Base-by-base conservation (phyloP, 2,888 invertebrate species). In the Leptinotarsa haldemani region DNA sequence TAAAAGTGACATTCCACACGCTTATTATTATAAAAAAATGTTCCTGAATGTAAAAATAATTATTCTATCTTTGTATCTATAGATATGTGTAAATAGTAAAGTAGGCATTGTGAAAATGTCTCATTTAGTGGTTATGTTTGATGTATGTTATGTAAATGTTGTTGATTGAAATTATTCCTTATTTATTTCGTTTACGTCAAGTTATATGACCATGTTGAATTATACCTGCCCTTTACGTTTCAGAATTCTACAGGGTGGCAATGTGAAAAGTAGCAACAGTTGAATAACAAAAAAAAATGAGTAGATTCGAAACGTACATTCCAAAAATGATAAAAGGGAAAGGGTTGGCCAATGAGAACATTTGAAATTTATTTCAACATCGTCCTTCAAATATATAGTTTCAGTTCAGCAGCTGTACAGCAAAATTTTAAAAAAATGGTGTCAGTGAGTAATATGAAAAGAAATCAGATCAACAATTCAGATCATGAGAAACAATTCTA, bases 31-130 rank as follows among this genome's bases (percentile, higher is more conserved):
- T 83, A 78, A 78, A 71, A 81, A 84, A 83, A 85, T 86, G 85
- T 86, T 86, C 84, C 86, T 86, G 82, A 84, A 82, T 84, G 84
- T 85, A 84, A 80, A 81, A 81, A 82, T 82, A 79, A 79, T 74
- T 68, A 68, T 40, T 78, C 78, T 80, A 76, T 79, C 72, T 74
- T 40, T 81, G 80, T 82, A 81, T 80, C 80, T 81, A 80, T 75
- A 77, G 71, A 73, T 78, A 77, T 80, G 79, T 81, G 80, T 81
- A 80, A 79, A 81, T 83, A 82, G 74, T 70, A 75, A 78, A 73
- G 73, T 77, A 80, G 77, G 79, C 79, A 75, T 74, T 77, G 68
- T 76, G 73, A 79, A 82, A 80, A 82, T 82, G 81, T 82, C 79
- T 75, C 68, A 76, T 70, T 75, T 68, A 56, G 74, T 77, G 78